Evolutionary conservation across 2,888 invertebrate genomes (phyloP), one percentile per base, ranked within the genome.

Genomic region (Agapetus fuscipes): DNA sequence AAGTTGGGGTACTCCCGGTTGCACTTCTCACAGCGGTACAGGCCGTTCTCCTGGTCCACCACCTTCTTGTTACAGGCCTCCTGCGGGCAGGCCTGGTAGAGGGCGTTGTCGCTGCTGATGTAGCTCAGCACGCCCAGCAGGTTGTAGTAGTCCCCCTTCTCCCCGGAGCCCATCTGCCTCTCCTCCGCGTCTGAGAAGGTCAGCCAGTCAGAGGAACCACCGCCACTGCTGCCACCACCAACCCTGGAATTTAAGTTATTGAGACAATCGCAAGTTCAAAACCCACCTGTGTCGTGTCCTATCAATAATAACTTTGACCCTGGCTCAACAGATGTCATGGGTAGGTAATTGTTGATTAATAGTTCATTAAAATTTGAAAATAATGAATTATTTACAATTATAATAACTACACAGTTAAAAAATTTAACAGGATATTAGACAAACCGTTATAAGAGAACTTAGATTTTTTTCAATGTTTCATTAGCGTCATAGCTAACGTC

Each of bases 21-120:
- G 59, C 98, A 98, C 61, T 97, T 97, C 60, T 97, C 97, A 61
- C 98, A 99, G 36, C 91, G 73, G 62, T 79, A 97, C 56, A 81
- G 72, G 0, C 89, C 90, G 54, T 90, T 90, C 48, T 83, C 82
- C 54, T 83, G 77, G 59, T 96, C 94, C 6, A 90, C 67, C 0
- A 96, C 71, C 62, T 98, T 99, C 63, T 98, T 98, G 59, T 95
- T 94, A 62, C 98, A 99, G 35, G 79, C 79, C 2, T 83, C 77
- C 34, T 76, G 73, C 0, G 94, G 86, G 52, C 98, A 99, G 0
- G 96, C 86, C 64, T 85, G 85, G 63, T 98, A 98, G 37, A 91
- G 64, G 3, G 83, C 78, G 59, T 89, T 94, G 44, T 91, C 90
- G 5, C 78, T 70, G 54, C 81, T 81, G 12, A 91, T 71, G 54